Conservation (phyloP, 2,797 vertebrate species). For the Aulostomus chinensis region DNA sequence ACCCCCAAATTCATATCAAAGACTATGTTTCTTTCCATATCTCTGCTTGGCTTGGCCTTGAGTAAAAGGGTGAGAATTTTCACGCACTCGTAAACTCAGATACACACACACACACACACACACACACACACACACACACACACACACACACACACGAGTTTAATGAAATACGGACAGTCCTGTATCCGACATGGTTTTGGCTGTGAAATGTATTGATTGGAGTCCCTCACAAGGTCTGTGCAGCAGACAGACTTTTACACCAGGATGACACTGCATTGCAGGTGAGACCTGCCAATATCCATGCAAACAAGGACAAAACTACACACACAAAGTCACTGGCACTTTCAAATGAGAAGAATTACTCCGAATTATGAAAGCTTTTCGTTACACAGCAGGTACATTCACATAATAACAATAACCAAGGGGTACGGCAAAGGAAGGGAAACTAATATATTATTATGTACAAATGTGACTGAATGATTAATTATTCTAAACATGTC, state of each 20-base stretch:
- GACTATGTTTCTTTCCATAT: slow-evolving; percentile 57
- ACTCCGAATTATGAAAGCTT: too few relatives aligned
- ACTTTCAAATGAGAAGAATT: too few relatives aligned
- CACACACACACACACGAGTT: slow-evolving; percentile 1
- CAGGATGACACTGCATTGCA: neutral
- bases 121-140: slow-evolving; percentile 1
- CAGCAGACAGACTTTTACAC: neutral
- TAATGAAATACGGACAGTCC: slow-evolving; percentile 27
- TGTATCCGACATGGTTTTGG: slow-evolving; percentile 24
- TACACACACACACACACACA: neutral
- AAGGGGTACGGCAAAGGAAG: too few relatives aligned
- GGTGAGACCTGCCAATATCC: too few relatives aligned
- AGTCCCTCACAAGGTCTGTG: slow-evolving; percentile 38
- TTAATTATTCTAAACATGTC: too few relatives aligned
- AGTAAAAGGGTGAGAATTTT: slow-evolving; percentile 51
- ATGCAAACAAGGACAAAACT: too few relatives aligned
- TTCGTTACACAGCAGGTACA: too few relatives aligned
- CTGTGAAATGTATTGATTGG: slow-evolving; percentile 31
- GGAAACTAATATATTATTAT: too few relatives aligned
- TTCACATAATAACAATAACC: too few relatives aligned
- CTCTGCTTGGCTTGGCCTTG: slow-evolving; percentile 54
- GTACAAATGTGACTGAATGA: too few relatives aligned
- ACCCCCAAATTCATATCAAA: slow-evolving; percentile 46
- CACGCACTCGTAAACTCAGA: slow-evolving; percentile 21
- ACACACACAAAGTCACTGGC: too few relatives aligned